Base-by-base conservation (phyloP, 2,888 invertebrate genomes). In the Leistus spinibarbis region DNA sequence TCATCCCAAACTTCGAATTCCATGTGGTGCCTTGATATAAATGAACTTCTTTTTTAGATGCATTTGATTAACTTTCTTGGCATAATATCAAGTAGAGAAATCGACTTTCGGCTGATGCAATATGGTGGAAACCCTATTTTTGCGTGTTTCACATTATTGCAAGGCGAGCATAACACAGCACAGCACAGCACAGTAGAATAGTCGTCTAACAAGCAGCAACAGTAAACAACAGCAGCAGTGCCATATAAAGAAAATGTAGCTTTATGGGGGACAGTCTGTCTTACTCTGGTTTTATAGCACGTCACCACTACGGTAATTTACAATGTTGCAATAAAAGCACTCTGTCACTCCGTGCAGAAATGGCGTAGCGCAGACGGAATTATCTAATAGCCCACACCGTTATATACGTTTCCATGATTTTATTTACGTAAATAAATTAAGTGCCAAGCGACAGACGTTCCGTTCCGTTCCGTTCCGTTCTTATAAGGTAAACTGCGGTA, bases 241-340 rank as follows among this genome's bases (percentile, higher is more conserved):
- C 10, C 40, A 40, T 40, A 40, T 40, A 40, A 73, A 66, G 56
- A 62, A 73, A 66, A 53, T 65, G 65, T 67, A 65, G 60, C 56
- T 73, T 73, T 73, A 73, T 67, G 60, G 67, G 9, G 56, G 60
- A 54, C 62, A 73, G 67, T 73, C 66, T 73, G 67, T 73, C 73
- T 73, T 73, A 60, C 40, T 73, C 73, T 73, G 67, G 67, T 73
- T 73, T 73, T 73, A 73, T 67, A 67, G 67, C 67, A 20, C 67
- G 73, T 73, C 73, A 73, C 73, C 60, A 40, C 40, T 53, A 63
- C 54, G 60, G 73, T 62, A 73, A 73, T 73, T 67, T 73, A 73
- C 73, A 73, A 73, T 73, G 56, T 53, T 17, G 73, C 56, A 72
- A 62, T 73, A 73, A 67, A 67, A 73, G 60, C 67, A 67, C 73